Evolutionary conservation across 2,797 vertebrate species (phyloP).

Genomic region (Sciurus carolinensis): DNA sequence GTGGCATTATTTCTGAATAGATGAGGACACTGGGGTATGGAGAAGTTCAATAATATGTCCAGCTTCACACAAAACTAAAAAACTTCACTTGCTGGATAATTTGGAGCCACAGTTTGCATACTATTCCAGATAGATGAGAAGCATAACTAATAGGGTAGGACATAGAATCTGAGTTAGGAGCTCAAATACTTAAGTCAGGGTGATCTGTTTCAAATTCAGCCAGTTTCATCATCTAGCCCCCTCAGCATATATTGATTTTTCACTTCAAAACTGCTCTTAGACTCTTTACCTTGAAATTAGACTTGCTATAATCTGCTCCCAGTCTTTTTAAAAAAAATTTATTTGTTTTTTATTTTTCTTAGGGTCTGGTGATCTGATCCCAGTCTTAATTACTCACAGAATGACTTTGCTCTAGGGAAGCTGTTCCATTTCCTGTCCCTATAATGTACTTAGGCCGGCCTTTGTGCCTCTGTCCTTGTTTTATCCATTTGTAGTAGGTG

Average conservation of each 20-base stretch:
- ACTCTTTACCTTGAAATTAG: neutral
- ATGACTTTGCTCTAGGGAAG: neutral
- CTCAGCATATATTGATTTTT: neutral
- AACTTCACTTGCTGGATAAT: neutral
- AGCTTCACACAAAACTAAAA: neutral
- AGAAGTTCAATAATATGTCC: neutral
- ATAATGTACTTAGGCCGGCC: neutral
- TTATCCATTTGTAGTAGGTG: neutral
- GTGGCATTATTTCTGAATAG: neutral
- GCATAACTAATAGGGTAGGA: neutral
- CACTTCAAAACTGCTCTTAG: neutral
- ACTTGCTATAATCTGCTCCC: neutral
- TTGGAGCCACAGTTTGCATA: neutral
- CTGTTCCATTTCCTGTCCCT: neutral
- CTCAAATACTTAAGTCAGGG: neutral
- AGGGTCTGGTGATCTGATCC: neutral
- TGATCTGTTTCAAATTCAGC: neutral
- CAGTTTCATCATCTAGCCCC: neutral
- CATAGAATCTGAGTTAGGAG: neutral
- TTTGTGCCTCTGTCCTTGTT: neutral
- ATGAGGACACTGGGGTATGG: neutral
- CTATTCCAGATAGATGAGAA: neutral
- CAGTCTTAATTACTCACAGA: neutral
- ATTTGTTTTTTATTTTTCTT: neutral
- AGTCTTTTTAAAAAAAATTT: neutral